Base-by-base conservation (phyloP, 2,888 invertebrate genomes). In the Clivina fossor region DNA sequence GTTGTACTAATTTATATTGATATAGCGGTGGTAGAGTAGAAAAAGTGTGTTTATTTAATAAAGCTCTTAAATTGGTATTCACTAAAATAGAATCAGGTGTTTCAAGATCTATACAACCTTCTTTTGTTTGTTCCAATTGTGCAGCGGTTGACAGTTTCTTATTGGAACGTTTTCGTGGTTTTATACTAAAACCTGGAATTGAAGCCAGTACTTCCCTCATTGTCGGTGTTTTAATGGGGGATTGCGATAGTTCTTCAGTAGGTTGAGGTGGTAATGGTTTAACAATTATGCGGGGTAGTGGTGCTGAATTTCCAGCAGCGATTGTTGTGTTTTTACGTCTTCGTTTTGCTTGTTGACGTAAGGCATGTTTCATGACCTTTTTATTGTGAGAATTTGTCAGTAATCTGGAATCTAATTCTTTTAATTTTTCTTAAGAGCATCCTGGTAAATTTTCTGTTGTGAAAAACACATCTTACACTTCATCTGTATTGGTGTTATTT, bases 51-150 rank as follows among this genome's bases (percentile, higher is more conserved):
- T 93, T 92, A 73, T 94, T 92, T 57, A 97, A 79, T 63, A 97
- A 77, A 60, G 89, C 86, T 70, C 94, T 80, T 63, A 97, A 80
- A 76, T 95, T 95, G 40, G 93, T 93, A 70, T 91, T 91, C 49
- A 92, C 90, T 70, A 97, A 80, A 69, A 97, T 93, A 48, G 96
- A 96, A 70, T 95, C 94, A 15, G 96, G 94, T 33, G 95, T 94
- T 76, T 95, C 94, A 66, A 97, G 79, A 75, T 97, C 96, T 63
- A 97, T 90, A 71, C 90, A 90, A 48, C 95, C 94, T 76, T 94
- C 93, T 75, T 89, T 88, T 33, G 91, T 91, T 76, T 93, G 91
- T 69, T 93, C 93, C 61, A 95, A 77, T 75, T 95, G 94, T 61
- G 94, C 94, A 37, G 94, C 93, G 58, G 91, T 88, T 28, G 93